Conservation (phyloP, 2,797 vertebrate species). For the Lerista edwardsae region DNA sequence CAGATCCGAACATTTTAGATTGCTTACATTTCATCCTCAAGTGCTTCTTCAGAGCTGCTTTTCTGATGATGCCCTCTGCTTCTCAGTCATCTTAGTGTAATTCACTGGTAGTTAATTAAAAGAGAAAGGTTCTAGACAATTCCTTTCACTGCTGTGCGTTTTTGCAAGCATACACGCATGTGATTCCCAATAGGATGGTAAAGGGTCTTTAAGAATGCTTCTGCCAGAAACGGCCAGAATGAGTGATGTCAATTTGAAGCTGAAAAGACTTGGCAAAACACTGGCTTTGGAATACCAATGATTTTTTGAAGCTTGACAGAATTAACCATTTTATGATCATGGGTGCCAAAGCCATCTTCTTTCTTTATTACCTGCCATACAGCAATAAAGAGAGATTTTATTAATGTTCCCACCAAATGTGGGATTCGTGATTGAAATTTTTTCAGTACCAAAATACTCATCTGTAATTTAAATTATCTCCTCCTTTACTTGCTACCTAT, state of each 20-base stretch:
- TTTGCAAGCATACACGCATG: not conserved
- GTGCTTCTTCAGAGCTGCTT: not conserved
- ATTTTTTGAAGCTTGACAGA: not conserved
- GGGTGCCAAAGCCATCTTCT: not conserved
- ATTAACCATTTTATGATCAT: not conserved
- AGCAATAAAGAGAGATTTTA: too few species aligned
- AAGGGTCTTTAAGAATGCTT: not conserved
- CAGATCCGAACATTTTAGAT: not conserved
- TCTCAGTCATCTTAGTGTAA: not conserved
- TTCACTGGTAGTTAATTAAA: not conserved
- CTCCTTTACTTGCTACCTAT: too few species aligned
- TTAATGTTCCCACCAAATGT: too few species aligned
- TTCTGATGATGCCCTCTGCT: not conserved
- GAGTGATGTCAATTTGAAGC: not conserved
- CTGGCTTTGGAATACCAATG: not conserved
- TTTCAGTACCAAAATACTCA: too few species aligned
- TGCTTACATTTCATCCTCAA: not conserved
- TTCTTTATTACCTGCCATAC: slow-evolving; percentile 4
- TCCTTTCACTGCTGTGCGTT: not conserved
- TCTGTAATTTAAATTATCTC: too few species aligned
- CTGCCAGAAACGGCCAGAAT: not conserved
- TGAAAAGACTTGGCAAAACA: not conserved
- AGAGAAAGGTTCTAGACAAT: not conserved
- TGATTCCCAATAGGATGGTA: not conserved
- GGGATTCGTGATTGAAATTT: too few species aligned